These are phyloP conservation scores for Synergus gifuensis DNA, from an alignment of 2,888 invertebrate genomes.

Conservation along the genomic window DNA sequence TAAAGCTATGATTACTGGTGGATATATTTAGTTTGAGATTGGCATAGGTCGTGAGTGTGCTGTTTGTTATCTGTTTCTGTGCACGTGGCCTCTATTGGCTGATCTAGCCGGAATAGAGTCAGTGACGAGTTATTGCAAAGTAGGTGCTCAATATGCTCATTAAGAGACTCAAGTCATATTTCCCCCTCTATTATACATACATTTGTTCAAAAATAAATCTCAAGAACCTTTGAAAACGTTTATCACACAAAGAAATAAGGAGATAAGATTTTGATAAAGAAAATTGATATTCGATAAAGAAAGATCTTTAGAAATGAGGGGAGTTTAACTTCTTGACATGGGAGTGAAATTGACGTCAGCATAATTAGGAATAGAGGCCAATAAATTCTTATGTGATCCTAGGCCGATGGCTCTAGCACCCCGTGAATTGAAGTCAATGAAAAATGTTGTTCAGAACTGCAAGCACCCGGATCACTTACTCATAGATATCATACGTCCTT, in stretches of 20 bases:
- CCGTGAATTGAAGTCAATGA: conserved; percentile 38
- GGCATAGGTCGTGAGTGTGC: conserved; percentile 72
- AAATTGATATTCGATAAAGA: neutral
- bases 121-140: conserved; percentile 56
- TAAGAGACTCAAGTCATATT: neutral
- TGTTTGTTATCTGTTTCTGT: conserved; percentile 69
- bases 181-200: neutral
- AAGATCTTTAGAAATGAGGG: neutral
- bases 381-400: conserved; percentile 29
- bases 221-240: no score
- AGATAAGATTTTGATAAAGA: no score
- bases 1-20: conserved; percentile 66
- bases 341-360: conserved; percentile 30
- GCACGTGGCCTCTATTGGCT: conserved; percentile 68
- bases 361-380: conserved; percentile 24
- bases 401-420: conserved; percentile 14
- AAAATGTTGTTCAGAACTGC: conserved; percentile 30
- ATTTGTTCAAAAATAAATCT: neutral
- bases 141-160: conserved; percentile 44
- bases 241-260: neutral
- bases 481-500: conserved; percentile 46
- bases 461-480: conserved; percentile 40
- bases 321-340: conserved; percentile 9
- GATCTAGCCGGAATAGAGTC: conserved; percentile 68
- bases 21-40: conserved; percentile 74